A percentile compares a stretch with the other conserved stretches of the same genome.
phyloP scores from a whole-genome alignment of 1,140 invertebrate species.

The Parapsyche elsis region DNA sequence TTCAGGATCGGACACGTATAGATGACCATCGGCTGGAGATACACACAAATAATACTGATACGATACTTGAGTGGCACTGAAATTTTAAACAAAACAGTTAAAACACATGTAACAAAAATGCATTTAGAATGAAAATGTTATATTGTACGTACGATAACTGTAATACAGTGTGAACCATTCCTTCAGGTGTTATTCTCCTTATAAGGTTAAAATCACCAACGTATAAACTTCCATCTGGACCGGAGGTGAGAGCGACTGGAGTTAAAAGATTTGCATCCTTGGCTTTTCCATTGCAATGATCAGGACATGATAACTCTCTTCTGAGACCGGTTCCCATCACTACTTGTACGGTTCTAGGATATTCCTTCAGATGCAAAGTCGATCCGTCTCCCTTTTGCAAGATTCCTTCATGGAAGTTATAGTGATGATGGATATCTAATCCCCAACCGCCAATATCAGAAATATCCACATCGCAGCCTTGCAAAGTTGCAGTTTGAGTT shows the following conservation, averaged over 20 bases:
- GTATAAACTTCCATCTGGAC: slow-evolving; percentile 95
- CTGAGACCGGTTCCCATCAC: slow-evolving; percentile 95
- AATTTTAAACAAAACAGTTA: slow-evolving; percentile 57
- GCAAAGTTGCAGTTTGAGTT: slow-evolving; percentile 89
- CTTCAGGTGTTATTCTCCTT: slow-evolving; percentile 90
- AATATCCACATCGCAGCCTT: slow-evolving; percentile 97
- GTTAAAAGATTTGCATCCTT: slow-evolving; percentile 88
- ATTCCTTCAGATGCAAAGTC: slow-evolving; percentile 91
- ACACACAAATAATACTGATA: slow-evolving; percentile 96
- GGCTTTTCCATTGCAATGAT: slow-evolving; percentile 87
- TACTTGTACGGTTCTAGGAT: slow-evolving; percentile 88
- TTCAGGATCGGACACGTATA: slow-evolving; percentile 97
- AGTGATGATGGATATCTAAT: slow-evolving; percentile 96
- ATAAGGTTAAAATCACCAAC: slow-evolving; percentile 98
- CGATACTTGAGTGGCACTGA: slow-evolving; percentile 89
- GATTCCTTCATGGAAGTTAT: slow-evolving; percentile 97
- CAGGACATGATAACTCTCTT: slow-evolving; percentile 77
- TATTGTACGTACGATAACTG: slow-evolving; percentile 79
- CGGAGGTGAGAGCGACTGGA: slow-evolving; percentile 92
- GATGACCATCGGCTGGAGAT: slow-evolving; percentile 92
- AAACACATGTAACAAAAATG: slow-evolving; percentile 27
- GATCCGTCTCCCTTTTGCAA: slow-evolving; percentile 96
- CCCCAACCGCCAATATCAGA: slow-evolving; percentile 98
- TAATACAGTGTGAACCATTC: slow-evolving; percentile 92
- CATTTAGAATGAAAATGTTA: slow-evolving; percentile 2